These are phyloP conservation scores for Carposina sasakii DNA, from an alignment of 1,140 invertebrate species.

Conservation along the genomic window DNA sequence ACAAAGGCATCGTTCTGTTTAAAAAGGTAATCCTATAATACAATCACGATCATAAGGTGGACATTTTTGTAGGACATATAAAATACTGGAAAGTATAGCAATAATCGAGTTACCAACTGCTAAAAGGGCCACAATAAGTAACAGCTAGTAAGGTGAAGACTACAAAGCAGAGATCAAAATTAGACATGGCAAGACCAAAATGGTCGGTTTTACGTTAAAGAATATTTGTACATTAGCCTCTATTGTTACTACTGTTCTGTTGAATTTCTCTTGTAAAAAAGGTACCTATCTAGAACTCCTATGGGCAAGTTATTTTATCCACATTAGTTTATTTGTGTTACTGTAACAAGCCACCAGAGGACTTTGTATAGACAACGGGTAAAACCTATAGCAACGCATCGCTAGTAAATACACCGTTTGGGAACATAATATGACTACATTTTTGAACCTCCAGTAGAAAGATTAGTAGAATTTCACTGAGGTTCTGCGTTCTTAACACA, in stretches of 20 bases:
- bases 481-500: too few species aligned
- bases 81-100: slow-evolving; percentile 24
- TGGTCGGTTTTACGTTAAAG: slow-evolving; percentile 41
- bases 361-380: too few species aligned
- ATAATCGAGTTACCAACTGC: slow-evolving; percentile 29
- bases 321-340: too few species aligned
- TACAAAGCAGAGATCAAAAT: slow-evolving; percentile 66
- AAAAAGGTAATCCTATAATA: slow-evolving; percentile 32
- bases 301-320: too few species aligned
- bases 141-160: slow-evolving; percentile 39
- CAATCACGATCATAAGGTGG: slow-evolving; percentile 26
- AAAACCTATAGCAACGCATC: too few species aligned
- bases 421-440: too few species aligned
- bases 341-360: too few species aligned
- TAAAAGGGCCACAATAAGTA: slow-evolving; percentile 27
- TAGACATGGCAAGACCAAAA: slow-evolving; percentile 55
- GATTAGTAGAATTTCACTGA: too few species aligned
- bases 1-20: slow-evolving; percentile 26
- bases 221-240: slow-evolving; percentile 64
- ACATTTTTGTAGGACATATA: slow-evolving; percentile 29
- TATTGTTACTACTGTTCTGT: slow-evolving; percentile 47
- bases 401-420: too few species aligned
- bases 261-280: too few species aligned
- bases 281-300: too few species aligned
- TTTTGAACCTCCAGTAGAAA: too few species aligned